Evolutionary conservation across 2,888 invertebrate species (phyloP).

Genomic region (Eupithecia vulgata): DNA sequence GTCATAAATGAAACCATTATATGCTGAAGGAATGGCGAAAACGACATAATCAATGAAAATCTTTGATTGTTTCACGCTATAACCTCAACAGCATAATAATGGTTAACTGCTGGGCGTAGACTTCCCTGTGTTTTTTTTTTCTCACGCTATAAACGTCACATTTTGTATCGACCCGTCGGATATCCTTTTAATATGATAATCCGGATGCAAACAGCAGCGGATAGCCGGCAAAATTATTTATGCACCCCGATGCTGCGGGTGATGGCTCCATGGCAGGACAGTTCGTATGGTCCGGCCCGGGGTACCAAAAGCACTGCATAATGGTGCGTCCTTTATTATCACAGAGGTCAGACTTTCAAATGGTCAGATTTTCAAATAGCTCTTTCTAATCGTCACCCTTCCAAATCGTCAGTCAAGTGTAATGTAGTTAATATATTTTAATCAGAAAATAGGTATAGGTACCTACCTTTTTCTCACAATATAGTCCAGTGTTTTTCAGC

Average conservation of each 20-base stretch:
- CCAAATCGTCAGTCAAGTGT: no score
- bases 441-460: no score
- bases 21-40: background rate
- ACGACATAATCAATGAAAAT: background rate
- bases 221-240: slow-evolving; percentile 82
- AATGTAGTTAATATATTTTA: no score
- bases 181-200: slow-evolving; percentile 84
- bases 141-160: slow-evolving; percentile 76
- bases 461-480: no score
- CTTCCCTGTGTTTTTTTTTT: no score
- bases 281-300: slow-evolving; percentile 67
- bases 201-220: slow-evolving; percentile 81
- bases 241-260: slow-evolving; percentile 76
- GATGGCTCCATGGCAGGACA: slow-evolving; percentile 65
- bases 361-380: no score
- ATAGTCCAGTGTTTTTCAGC: no score
- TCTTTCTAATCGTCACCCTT: no score
- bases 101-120: no score
- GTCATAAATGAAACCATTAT: background rate
- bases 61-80: slow-evolving; percentile 63
- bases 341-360: no score
- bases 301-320: slow-evolving; percentile 6
- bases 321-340: no score
- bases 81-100: no score
- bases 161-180: slow-evolving; percentile 71